Base-by-base conservation (phyloP, 2,888 invertebrate species). In the Morpho helenor region DNA sequence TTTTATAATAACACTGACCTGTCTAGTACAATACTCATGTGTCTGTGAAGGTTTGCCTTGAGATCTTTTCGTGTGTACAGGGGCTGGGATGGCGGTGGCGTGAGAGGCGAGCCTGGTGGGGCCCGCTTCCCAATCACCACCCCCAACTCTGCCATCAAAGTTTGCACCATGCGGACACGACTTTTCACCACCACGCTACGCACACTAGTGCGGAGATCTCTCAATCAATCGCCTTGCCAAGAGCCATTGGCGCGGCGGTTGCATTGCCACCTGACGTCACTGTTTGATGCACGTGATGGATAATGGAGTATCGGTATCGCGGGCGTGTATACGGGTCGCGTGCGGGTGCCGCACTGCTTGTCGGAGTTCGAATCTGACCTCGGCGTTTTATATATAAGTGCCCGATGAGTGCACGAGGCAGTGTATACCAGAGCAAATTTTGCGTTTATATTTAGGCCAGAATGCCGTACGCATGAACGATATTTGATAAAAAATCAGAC, bases 21-120 rank as follows among this genome's bases (percentile, higher is more conserved):
- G 89, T 90, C 90, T 66, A 91, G 77, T 66, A 91, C 91, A 66
- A 89, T 91, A 79, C 84, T 89, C 90, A 91, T 91, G 73, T 92
- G 91, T 67, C 84, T 84, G 71, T 91, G 87, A 45, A 92, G 84
- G 71, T 91, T 92, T 58, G 86, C 85, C 74, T 89, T 91, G 61
- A 91, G 84, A 68, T 91, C 91, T 65, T 84, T 76, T 45, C 91
- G 77, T 50, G 89, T 77, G 75, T 91, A 91, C 59, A 82, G 84
- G 61, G 82, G 87, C 58, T 83, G 87, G 64, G 71, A 69, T 65
- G 73, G 72, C 64, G 76, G 70, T 65, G 76, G 71, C 68, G 75
- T 69, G 61, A 74, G 74, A 56, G 73, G 74, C 67, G 73, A 68
- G 61, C 78, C 81, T 70, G 77, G 70, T 71, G 83, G 87, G 72